Evolutionary conservation across 2,888 invertebrate species (phyloP), one percentile per base, ranked within the genome.

Genomic region (Erebia epiphron): DNA sequence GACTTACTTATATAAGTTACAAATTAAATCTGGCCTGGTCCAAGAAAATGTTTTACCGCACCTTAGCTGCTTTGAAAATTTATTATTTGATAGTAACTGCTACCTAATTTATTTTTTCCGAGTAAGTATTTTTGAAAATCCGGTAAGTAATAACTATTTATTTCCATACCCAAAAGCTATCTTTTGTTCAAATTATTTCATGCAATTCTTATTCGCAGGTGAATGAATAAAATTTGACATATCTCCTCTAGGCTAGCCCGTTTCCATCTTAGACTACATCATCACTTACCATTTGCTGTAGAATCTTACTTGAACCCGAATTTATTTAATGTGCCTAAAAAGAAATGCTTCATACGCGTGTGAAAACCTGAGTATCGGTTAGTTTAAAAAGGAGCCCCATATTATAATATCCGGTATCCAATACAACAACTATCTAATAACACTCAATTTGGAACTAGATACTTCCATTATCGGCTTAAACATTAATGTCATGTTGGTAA

Each of bases 1-100:
- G 79, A 81, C 82, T 83, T 84, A 81, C 82, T 83, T 84, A 84
- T 80, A 83, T 69, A 74, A 75, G 71, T 56, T 58, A 66, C 52
- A 62, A 63, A 68, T 68, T 67, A 71, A 67, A 66, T 63, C 62
- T 66, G 62, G 65, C 43, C 61, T 49, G 57, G 52, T 68, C 56
- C 56, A 52, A 70, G 60, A 73, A 70, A 58, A 58, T 68, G 60
- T 68, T 57, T 70, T 5, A 58, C 16, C 16, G 16, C 46, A 63
- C 14, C 49, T 61, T 52, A 26, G 57, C 5, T 26, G 21, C 56
- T 57, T 69, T 63, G 49, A 14, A 56, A 7, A 7, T 62, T 46
- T 63, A 43, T 68, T 41, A 46, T 46, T 46, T 46, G 26, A 49
- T n/a, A 16, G 52, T 10, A 1, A 56, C 10, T 56, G 5, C 35